Percentiles rank a stretch among this genome's conserved stretches.
Conservation (phyloP, 2,797 vertebrate species). For the Characodon lateralis region DNA sequence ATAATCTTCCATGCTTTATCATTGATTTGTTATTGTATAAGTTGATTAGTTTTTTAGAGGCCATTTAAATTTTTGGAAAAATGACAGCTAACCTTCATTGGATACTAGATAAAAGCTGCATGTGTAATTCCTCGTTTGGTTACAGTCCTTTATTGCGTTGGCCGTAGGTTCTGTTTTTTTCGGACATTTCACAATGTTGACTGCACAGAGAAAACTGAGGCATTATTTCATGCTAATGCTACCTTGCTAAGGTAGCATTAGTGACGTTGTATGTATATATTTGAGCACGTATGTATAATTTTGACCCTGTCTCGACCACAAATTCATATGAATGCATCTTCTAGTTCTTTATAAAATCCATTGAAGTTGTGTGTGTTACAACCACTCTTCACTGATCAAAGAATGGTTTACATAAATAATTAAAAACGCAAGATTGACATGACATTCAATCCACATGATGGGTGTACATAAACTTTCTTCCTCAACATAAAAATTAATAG, state of each 20-base stretch:
- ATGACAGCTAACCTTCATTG: background rate
- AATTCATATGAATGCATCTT: background rate
- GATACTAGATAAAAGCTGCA: background rate
- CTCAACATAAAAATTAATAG: background rate
- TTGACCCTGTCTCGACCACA: background rate
- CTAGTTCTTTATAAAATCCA: background rate
- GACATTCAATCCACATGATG: background rate
- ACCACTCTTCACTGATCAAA: background rate
- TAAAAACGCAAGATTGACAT: background rate
- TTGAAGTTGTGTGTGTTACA: background rate
- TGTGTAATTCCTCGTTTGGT: background rate
- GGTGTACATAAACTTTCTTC: too few relatives aligned
- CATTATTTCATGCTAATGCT: rapidly evolving
- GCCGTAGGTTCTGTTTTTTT: background rate
- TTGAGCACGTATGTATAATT: background rate
- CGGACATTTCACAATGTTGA: rapidly evolving
- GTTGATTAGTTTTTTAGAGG: background rate
- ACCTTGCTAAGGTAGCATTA: background rate
- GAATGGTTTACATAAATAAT: background rate
- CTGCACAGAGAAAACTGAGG: background rate
- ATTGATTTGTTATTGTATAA: background rate
- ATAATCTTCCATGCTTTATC: background rate
- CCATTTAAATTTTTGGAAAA: background rate
- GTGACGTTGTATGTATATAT: background rate
- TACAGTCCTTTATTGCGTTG: background rate